Base-by-base conservation (phyloP, 2,113 vertebrate species). In the Myocastor coypus region DNA sequence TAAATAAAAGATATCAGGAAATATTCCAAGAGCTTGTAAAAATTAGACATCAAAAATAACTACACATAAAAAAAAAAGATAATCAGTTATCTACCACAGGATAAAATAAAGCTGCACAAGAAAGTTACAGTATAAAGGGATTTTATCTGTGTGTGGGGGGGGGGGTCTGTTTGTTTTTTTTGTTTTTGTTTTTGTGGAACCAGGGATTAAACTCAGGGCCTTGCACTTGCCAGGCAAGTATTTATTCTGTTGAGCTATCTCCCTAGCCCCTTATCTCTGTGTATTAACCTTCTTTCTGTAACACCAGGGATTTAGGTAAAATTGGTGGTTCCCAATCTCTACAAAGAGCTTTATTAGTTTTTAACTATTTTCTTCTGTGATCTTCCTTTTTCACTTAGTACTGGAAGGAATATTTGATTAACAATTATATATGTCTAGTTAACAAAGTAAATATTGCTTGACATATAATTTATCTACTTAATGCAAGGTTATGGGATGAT, bases 381-480 rank as follows among this genome's bases (percentile, higher is more conserved):
- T 50, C 6, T 55, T 57, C 26, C 42, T 55, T 80, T 57, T 63
- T 83, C 78, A 89, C 66, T 89, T 91, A 55, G 86, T 42, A 77
- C 24, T 75, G 69, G 69, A 93, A 94, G 86, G 46, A 85, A 46
- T 42, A 84, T 94, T n/a, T 89, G 50, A 75, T 32, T 85, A 83
- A 32, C 20, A 86, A 66, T 69, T 68, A 83, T 17, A 68, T 2
- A 28, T 77, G 69, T 63, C 86, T 88, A 28, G 71, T 91, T 83
- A 94, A 61, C 46, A 59, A 92, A 96, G 73, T 66, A 69, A 85
- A 68, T 71, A 90, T 37, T 94, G 37, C n/a, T 71, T n/a, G 52
- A 88, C 59, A 94, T 69, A 1, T 7, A 96, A 85, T 11, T 71
- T 92, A 89, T 40, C 55, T 89, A 28, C 52, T 19, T 87, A 95